phyloP scores from a whole-genome alignment of 2,113 vertebrate species.

The Gobius niger region DNA sequence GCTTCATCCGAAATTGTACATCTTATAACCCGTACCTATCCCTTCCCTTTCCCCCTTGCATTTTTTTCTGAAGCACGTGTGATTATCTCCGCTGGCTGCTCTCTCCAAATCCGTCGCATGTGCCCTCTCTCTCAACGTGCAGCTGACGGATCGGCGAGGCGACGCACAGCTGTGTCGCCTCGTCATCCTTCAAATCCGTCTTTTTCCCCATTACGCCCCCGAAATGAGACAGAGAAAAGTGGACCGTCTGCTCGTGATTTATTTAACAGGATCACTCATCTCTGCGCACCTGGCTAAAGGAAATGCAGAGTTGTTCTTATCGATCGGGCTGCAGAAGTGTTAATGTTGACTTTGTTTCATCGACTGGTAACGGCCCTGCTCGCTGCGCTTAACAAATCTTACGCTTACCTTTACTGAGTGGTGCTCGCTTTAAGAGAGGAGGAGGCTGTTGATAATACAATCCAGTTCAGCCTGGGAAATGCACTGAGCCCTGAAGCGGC shows the following conservation, averaged over 20 bases:
- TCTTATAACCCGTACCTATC: too few species aligned
- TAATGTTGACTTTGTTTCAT: slow-evolving; percentile 28
- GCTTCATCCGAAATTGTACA: not conserved
- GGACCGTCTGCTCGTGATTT: slow-evolving; percentile 7
- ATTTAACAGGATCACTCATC: slow-evolving; percentile 16
- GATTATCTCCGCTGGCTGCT: slow-evolving; percentile 29
- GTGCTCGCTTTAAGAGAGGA: slow-evolving; percentile 6
- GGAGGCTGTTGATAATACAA: slow-evolving; percentile 18
- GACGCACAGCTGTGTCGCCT: slow-evolving; percentile 46
- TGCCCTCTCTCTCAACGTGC: slow-evolving; percentile 20
- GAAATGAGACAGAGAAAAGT: slow-evolving; percentile 25
- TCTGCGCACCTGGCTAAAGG: slow-evolving; percentile 4
- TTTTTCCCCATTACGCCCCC: slow-evolving; percentile 17
- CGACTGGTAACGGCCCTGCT: slow-evolving; percentile 7
- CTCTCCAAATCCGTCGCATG: slow-evolving; percentile 41
- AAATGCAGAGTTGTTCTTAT: slow-evolving; percentile 23
- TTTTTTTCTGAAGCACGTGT: slow-evolving; percentile 34
- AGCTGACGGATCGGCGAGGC: slow-evolving; percentile 16
- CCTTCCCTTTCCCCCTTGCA: too few species aligned
- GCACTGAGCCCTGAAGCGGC: not conserved
- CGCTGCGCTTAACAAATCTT: slow-evolving; percentile 5
- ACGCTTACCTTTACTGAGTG: not conserved
- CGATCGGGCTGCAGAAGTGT: slow-evolving; percentile 28
- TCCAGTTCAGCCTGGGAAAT: slow-evolving; percentile 15
- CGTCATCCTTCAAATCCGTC: slow-evolving; percentile 27